Conservation (phyloP, 2,888 invertebrate genomes). For the Hofmannophila pseudospretella region DNA sequence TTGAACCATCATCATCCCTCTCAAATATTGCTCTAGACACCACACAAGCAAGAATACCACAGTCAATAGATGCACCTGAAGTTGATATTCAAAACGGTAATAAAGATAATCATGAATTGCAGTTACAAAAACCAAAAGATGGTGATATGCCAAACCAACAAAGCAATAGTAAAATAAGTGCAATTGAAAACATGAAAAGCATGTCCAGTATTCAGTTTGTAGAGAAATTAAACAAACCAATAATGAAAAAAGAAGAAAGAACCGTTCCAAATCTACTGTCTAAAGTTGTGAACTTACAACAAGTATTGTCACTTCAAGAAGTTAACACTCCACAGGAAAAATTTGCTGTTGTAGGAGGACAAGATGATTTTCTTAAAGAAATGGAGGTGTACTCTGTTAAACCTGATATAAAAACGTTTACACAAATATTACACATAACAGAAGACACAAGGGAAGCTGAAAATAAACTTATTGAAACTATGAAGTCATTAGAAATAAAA, state of each 20-base stretch:
- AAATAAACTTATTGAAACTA: constrained; percentile 79
- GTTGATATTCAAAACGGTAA: no score
- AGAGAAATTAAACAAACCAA: constrained; percentile 17
- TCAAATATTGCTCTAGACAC: constrained; percentile 1
- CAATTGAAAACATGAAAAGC: constrained; percentile 15
- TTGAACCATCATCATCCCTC: no score
- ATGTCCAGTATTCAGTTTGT: constrained; percentile 26
- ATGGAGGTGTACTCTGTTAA: constrained; percentile 82
- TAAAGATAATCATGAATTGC: no score
- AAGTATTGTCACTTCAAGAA: constrained; percentile 77
- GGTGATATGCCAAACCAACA: not conserved
- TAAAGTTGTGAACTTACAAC: constrained; percentile 76
- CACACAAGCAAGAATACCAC: constrained; percentile 1
- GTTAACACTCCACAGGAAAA: constrained; percentile 80
- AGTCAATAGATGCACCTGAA: not conserved
- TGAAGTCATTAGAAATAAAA: constrained; percentile 78
- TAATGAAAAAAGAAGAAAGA: constrained; percentile 20
- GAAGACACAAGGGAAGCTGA: constrained; percentile 83
- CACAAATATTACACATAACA: constrained; percentile 84
- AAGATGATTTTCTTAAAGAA: constrained; percentile 83
- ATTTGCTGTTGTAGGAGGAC: constrained; percentile 88
- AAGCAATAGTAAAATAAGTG: constrained; percentile 13
- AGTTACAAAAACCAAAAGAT: not conserved
- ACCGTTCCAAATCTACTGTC: constrained; percentile 83
- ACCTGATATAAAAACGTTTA: constrained; percentile 89